Conservation (phyloP, 2,888 invertebrate genomes). For the Rambutsinella grinnellia region DNA sequence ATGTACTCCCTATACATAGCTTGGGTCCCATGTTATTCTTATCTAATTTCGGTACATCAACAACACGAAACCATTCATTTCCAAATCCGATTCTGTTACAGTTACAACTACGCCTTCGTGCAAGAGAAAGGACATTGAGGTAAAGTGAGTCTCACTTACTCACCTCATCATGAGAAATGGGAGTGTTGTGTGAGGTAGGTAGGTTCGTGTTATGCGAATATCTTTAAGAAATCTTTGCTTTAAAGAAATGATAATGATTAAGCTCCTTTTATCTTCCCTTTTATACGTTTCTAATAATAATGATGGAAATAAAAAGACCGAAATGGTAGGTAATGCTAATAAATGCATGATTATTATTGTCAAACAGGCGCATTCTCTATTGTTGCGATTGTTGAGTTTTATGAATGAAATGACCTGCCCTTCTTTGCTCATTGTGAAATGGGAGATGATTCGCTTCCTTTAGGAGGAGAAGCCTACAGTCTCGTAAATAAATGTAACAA, state of each 20-base stretch:
- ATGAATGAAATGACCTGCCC: conserved; percentile 30
- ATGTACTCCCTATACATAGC: background rate
- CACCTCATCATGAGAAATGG: background rate
- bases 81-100: conserved; percentile 21
- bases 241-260: background rate
- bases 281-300: background rate
- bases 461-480: background rate
- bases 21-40: background rate
- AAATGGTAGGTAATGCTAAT: background rate
- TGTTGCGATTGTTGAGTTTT: background rate
- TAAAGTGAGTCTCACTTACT: background rate
- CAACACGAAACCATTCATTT: conserved; percentile 1
- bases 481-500: conserved; percentile 38
- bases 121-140: background rate
- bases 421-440: conserved; percentile 34
- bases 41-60: background rate
- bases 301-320: conserved; percentile 1
- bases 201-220: background rate
- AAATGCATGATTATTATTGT: conserved; percentile 3
- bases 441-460: conserved; percentile 17
- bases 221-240: background rate
- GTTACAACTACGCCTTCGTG: background rate
- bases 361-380: background rate
- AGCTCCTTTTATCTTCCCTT: background rate
- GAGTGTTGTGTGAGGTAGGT: background rate